Evolutionary conservation across 2,888 invertebrate genomes (phyloP), one percentile per base, ranked within the genome.

Genomic region (Philopedon plagiatum): DNA sequence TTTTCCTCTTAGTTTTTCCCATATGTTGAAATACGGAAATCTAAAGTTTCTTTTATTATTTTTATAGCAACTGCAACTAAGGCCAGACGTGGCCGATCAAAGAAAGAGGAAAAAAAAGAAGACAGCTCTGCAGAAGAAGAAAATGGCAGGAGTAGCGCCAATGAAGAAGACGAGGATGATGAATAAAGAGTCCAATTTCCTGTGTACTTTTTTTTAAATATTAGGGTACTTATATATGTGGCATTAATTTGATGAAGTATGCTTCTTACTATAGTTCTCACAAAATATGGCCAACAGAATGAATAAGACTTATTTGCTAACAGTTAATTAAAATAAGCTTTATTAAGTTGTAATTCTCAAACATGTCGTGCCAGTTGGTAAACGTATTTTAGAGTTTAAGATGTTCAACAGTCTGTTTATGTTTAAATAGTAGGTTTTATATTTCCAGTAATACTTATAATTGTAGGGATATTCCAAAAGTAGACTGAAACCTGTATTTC

Each of bases 61-160:
- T 37, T 39, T 54, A 7, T 29, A 54, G 51, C 51, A 13, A 29
- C 51, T 21, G 15, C 51, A 21, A 34, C 66, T 15, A 67, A 70
- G n/a, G 26, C 41, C 18, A 75, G 71, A 13, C 62, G 71, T 32
- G 75, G 75, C 5, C 71, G 75, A 62, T 34, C 66, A 49, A 75
- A 75, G 51, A 73, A 74, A 39, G 73, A 74, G 61, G 73, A 73
- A 29, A 75, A 75, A 37, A 73, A 75, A 61, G 73, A 73, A 61
- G 73, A 74, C 2, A 69, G 73, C 39, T 73, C 71, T 23, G 75
- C 65, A 1, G 75, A 75, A 41, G 75, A 75, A 58, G 74, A 75
- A 19, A 41, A 73, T 11, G 44, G 65, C 11, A 41, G 26, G 51
- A 63, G 32, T 7, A 73, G 70, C 26, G 67, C 19, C 29, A 46